These are phyloP conservation scores for Heliconius ethilla DNA, from an alignment of 2,888 invertebrate species.

Conservation along the genomic window DNA sequence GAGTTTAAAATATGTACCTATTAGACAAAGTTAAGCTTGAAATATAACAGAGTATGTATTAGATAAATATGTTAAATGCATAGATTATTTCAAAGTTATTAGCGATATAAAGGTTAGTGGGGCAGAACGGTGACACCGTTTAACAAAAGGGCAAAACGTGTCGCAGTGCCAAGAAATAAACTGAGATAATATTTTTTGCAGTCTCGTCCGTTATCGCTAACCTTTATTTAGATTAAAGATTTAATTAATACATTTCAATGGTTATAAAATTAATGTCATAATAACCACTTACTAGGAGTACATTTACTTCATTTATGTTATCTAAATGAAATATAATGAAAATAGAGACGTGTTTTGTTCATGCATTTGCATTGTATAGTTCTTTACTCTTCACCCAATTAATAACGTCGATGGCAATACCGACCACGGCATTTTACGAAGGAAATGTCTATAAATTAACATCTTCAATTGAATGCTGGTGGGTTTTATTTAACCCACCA, in stretches of 20 bases:
- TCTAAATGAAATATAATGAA: not conserved
- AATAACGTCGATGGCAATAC: not conserved
- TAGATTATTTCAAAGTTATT: constrained; percentile 31
- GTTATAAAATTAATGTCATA: not conserved
- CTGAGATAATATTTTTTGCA: constrained; percentile 53
- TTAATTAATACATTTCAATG: constrained; percentile 51
- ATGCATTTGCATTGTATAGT: not conserved
- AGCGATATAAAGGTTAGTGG: constrained; percentile 66
- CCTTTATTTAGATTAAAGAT: constrained; percentile 49
- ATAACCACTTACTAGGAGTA: not conserved
- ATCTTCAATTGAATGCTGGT: not conserved
- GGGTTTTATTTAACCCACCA: not conserved
- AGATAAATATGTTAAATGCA: constrained; percentile 9
- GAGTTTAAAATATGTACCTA: not conserved
- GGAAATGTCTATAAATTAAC: not conserved
- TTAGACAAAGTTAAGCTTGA: not conserved
- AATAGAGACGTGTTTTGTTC: not conserved
- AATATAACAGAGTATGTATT: not conserved
- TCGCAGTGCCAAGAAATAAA: constrained; percentile 35
- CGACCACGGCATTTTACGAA: not conserved
- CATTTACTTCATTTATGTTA: not conserved
- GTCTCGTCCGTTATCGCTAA: constrained; percentile 53
- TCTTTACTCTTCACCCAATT: not conserved
- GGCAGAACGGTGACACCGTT: constrained; percentile 52
- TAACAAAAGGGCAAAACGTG: constrained; percentile 39